Evolutionary conservation across 2,888 invertebrate species (phyloP).

Genomic region (Cordylochernes scorpioides): DNA sequence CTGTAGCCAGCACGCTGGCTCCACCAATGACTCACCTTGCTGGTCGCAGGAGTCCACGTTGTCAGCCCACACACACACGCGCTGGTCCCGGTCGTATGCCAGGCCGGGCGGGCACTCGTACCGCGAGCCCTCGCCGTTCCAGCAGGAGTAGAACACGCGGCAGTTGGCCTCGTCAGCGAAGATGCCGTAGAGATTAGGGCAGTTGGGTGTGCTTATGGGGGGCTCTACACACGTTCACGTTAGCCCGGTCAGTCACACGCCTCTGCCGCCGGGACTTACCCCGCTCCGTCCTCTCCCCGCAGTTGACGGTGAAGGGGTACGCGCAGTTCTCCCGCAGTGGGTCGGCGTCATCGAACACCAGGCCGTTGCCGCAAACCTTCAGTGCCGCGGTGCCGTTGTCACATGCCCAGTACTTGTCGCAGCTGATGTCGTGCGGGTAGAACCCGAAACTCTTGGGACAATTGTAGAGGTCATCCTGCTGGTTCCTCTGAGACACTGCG

Average conservation of each 20-base stretch:
- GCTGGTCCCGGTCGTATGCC: conserved; percentile 70
- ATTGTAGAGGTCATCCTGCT: conserved; percentile 44
- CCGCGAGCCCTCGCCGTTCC: conserved; percentile 76
- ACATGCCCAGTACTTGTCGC: conserved; percentile 88
- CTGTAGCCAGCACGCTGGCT: too few species aligned
- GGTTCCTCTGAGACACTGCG: too few species aligned
- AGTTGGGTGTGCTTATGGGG: conserved; percentile 54
- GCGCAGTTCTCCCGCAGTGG: conserved; percentile 81
- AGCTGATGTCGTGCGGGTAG: conserved; percentile 62
- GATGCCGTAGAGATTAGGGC: conserved; percentile 63
- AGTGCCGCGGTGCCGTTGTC: conserved; percentile 61
- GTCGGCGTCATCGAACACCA: conserved; percentile 68
- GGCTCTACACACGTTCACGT: conserved; percentile 35
- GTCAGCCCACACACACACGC: conserved; percentile 90
- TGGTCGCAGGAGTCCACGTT: conserved; percentile 70
- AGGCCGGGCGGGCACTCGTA: conserved; percentile 83
- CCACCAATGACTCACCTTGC: conserved; percentile 40
- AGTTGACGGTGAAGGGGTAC: conserved; percentile 77
- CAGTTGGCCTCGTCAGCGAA: conserved; percentile 65
- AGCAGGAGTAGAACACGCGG: conserved; percentile 85
- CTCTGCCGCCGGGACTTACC: conserved; percentile 27
- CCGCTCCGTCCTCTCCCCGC: conserved; percentile 56
- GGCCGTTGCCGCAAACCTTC: conserved; percentile 76
- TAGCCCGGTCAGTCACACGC: too few species aligned
- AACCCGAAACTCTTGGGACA: conserved; percentile 82